Conservation (phyloP, 1,140 invertebrate genomes). For the Caenorhabditis latens region DNA sequence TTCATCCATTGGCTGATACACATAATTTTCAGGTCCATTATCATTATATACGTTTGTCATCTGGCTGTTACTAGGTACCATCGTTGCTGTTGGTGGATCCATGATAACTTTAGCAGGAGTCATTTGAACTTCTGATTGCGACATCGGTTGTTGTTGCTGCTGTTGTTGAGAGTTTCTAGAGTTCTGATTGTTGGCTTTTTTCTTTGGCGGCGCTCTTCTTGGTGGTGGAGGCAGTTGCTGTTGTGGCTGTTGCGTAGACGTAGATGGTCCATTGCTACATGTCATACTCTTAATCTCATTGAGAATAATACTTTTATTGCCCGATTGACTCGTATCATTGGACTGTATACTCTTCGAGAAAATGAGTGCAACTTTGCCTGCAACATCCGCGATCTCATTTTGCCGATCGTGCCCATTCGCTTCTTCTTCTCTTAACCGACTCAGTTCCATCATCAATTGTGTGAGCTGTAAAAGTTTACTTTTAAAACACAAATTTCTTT, state of each 20-base stretch:
- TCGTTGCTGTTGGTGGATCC: conserved; percentile 25
- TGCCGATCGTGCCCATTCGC: not conserved
- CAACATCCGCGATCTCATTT: not conserved
- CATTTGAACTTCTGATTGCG: not conserved
- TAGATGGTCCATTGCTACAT: not conserved
- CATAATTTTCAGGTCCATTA: not conserved
- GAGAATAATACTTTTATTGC: not conserved
- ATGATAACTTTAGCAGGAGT: not conserved
- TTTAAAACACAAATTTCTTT: too few relatives aligned
- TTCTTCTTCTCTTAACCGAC: not conserved
- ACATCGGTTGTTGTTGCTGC: not conserved
- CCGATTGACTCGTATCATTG: not conserved
- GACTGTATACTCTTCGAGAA: not conserved
- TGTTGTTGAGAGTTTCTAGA: not conserved
- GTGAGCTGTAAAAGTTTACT: not conserved
- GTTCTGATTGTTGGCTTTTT: not conserved
- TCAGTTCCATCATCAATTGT: not conserved
- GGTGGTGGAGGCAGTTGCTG: not conserved
- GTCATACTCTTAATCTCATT: conserved; percentile 1
- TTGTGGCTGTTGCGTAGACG: not conserved
- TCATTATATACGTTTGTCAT: not conserved
- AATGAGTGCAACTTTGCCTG: not conserved
- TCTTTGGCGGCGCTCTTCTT: not conserved
- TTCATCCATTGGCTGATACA: conserved; percentile 8
- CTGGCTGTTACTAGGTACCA: conserved; percentile 6